Evolutionary conservation across 2,797 vertebrate species (phyloP).

Genomic region (Paedocypris micromegethes): DNA sequence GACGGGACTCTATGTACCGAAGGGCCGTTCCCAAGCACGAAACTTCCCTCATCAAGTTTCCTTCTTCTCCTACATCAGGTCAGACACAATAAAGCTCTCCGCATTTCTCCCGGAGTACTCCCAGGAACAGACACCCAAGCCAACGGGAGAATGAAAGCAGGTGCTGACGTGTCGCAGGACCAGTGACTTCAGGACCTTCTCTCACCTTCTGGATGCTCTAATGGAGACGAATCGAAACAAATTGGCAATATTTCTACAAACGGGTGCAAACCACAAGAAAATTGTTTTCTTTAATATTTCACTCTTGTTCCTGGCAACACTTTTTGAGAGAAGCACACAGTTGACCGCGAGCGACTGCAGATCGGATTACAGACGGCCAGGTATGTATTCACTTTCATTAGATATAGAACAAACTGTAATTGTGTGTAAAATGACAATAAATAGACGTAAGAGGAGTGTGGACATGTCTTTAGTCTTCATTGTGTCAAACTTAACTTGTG

Average conservation of each 20-base stretch:
- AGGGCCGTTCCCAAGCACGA: conserved; percentile 50
- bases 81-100: conserved; percentile 58
- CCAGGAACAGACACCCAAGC: conserved; percentile 35
- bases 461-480: no score
- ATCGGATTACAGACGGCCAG: conserved; percentile 55
- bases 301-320: conserved; percentile 51
- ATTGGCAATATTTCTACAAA: conserved; percentile 13
- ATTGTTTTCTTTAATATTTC: conserved; percentile 56
- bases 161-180: conserved; percentile 29
- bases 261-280: conserved; percentile 42
- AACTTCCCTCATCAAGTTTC: conserved; percentile 62
- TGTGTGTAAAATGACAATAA: no score
- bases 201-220: conserved; percentile 16
- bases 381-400: conserved; percentile 45
- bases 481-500: no score
- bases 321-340: conserved; percentile 52
- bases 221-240: background rate
- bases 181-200: conserved; percentile 6
- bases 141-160: conserved; percentile 33
- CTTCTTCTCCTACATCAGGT: conserved; percentile 55
- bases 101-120: conserved; percentile 28
- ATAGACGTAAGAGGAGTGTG: no score
- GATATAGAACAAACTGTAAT: background rate
- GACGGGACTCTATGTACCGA: conserved; percentile 54
- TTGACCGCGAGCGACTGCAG: conserved; percentile 48